Evolutionary conservation across 2,888 invertebrate genomes (phyloP), one percentile per base, ranked within the genome.

Genomic region (Formica aserva): DNA sequence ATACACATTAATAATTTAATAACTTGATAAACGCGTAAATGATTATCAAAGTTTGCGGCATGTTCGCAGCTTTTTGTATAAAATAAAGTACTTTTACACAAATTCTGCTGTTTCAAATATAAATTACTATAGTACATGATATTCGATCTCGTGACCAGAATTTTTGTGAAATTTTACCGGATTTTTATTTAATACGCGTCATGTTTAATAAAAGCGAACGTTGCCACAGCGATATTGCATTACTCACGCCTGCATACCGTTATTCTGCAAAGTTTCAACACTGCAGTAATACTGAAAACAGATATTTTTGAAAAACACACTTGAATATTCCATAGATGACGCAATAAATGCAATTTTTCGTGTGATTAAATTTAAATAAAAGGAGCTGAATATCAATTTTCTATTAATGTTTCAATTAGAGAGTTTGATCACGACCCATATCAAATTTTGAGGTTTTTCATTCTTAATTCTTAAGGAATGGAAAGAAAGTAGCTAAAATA

Each of bases 161-260:
- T 71, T 78, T 60, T 9, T 26, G 45, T 78, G 18, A 60, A 60
- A 78, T 41, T 78, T 60, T 13, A 22, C 1, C 48, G 22, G 15
- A 60, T 60, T 78, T 71, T 78, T 78, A 60, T 78, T 71, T 60
- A 78, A 71, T 60, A 71, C 26, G 0, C 35, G 18, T 22, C 18
- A 60, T 55, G 77, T 60, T 69, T 78, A 78, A 78, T 71, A 45
- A 78, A 78, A 78, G 35, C 45, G 35, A 71, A 62, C 45, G 45
- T 22, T 71, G 9, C 13, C 29, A 45, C 60, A 71, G n/a, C 22
- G 2, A 45, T 80, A 72, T 80, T 71, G 18, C 48, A 71, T 80
- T 71, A 71, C 35, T 71, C 45, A 48, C 18, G 13, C 78, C 8
- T 71, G 32, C 13, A 71, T 60, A 69, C 22, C 22, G 41, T 67